phyloP scores from a whole-genome alignment of 1,140 invertebrate genomes.

The Rhyzopertha dominica region DNA sequence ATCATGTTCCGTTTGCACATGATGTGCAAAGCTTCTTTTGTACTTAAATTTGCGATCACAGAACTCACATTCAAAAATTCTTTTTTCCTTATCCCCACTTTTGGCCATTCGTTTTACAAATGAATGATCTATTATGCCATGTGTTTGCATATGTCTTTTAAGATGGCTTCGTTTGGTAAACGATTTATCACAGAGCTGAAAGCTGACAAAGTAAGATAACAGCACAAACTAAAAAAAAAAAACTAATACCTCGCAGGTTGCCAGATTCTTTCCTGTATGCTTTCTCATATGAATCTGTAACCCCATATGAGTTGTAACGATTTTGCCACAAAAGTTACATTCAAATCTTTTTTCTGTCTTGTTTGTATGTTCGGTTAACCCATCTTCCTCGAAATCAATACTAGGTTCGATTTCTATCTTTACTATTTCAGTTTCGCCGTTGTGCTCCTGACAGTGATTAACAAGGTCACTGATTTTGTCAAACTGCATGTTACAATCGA shows the following conservation, averaged over 20 bases:
- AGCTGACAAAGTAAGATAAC: slow-evolving; percentile 9
- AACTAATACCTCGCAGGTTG: slow-evolving; percentile 28
- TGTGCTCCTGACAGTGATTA: too few species aligned
- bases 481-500: slow-evolving; percentile 30
- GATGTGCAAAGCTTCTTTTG: slow-evolving; percentile 43
- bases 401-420: too few species aligned
- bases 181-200: slow-evolving; percentile 39
- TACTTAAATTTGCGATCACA: slow-evolving; percentile 46
- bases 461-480: too few species aligned
- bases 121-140: slow-evolving; percentile 24
- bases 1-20: slow-evolving; percentile 43
- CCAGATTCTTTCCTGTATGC: slow-evolving; percentile 35
- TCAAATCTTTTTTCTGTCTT: slow-evolving; percentile 18
- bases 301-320: slow-evolving; percentile 32
- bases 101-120: background rate
- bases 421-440: too few species aligned
- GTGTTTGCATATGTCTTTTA: slow-evolving; percentile 35
- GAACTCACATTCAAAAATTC: slow-evolving; percentile 43
- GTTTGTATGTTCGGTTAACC: too few species aligned
- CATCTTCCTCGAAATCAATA: too few species aligned
- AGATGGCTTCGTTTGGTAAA: slow-evolving; percentile 40
- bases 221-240: slow-evolving; percentile 9
- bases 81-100: background rate
- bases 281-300: slow-evolving; percentile 37
- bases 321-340: slow-evolving; percentile 39